Evolutionary conservation across 1,140 invertebrate species (phyloP), one percentile per base, ranked within the genome.

Genomic region (Brachionus asplanchnoidis): DNA sequence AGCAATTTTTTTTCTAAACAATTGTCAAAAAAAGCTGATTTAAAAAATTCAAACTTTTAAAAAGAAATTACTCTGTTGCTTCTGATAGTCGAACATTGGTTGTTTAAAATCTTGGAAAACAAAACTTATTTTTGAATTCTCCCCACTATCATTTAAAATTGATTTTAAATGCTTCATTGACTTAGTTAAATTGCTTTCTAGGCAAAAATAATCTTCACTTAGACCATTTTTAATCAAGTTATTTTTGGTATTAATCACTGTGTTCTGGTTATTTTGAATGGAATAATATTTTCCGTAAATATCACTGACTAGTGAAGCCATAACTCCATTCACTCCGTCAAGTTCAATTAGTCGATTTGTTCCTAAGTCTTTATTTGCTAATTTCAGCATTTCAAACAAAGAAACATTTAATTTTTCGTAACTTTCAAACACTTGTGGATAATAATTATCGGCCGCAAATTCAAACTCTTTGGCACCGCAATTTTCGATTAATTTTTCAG

Each of bases 31-130:
- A 68, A 68, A 11, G 26, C 53, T 20, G 8, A 8, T 60, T 70
- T 32, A n/a, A 70, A 46, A 5, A 3, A 11, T 36, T 36, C 32
- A 36, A 7, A 7, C 6, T 2, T 70, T 36, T 70, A 23, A 40
- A 36, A 32, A 70, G 1, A 78, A 14, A 78, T 82, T 65, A 82
- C 79, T 82, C 3, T 40, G 1, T 17, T 65, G 20, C 14, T 44
- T 60, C 12, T 82, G 79, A 46, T 82, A 82, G 3, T 82, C 79
- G 17, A 14, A n/a, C 28, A 65, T 36, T 17, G 53, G 53, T n/a
- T 82, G 79, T 8, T 82, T 65, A 12, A 82, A 65, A 17, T 60
- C 53, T 68, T 82, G 79, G 60, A 14, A 82, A 20, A 82, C 79
- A 60, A 82, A 60, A 20, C 79, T 36, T 8, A 82, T 46, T 60